Base-by-base conservation (phyloP, 2,888 invertebrate species). In the Germaria angustata region DNA sequence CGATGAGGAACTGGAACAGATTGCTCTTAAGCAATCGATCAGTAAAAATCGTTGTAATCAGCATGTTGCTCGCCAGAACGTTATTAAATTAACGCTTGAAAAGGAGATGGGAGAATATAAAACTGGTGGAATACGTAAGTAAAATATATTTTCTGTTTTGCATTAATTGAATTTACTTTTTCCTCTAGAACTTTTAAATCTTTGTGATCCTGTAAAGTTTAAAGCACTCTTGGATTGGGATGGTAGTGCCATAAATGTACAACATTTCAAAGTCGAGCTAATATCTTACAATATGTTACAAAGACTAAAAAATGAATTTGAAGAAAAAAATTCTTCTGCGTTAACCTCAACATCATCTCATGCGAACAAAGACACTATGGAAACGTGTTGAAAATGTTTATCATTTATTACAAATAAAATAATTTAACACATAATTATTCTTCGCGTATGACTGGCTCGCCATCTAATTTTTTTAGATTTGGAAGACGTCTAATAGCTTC, bases 61-160 rank as follows among this genome's bases (percentile, higher is more conserved):
- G 87, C 96, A 97, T 90, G 95, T 95, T 0, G 95, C 94, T 85
- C 93, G 97, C 80, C 94, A 96, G 90, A 95, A 96, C 90, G 93
- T 95, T 9, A 95, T 97, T 55, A 94, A 94, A 86, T 94, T 96
- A 86, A 96, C 95, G 0, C 92, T 94, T 84, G 94, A 96, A 87
- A 93, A 93, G 66, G 97, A 97, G 86, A 91, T 87, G 8, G 93
- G 94, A 81, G 96, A 97, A 88, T 97, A 94, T 88, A 92, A 94
- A 80, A 93, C 94, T 0, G 95, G 95, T 87, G 97, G 97, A 32
- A 91, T 97, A 87, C 96, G 97, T 93, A 80, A 71, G 83, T 53
- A 53, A 0, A 79, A 75, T 71, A 57, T 3, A 61, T 78, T 76
- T 34, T 80, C n/a, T 80, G 1, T 20, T 8, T 79, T 24, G 28